Conservation (phyloP, 2,113 vertebrate species). For the Oreochromis niloticus region DNA sequence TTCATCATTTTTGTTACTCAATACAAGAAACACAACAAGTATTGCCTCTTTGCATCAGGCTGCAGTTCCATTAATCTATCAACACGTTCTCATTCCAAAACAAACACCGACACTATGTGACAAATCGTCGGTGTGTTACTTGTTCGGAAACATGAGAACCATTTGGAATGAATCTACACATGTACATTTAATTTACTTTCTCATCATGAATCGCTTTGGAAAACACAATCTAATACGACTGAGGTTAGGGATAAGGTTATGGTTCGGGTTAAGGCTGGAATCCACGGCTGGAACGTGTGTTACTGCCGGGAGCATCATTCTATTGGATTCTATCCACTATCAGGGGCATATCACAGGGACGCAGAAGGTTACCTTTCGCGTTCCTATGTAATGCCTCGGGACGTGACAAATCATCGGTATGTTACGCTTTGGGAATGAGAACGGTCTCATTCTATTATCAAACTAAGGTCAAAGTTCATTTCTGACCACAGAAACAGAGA, state of each 20-base stretch:
- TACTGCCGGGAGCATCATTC: neutral
- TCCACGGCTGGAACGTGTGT: neutral
- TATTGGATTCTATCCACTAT: neutral
- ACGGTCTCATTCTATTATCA: neutral
- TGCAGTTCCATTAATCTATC: neutral
- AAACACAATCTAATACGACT: neutral
- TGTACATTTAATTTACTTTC: neutral
- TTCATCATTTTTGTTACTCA: neutral
- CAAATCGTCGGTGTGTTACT: neutral
- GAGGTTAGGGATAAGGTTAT: neutral
- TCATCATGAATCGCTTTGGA: neutral
- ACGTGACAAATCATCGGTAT: neutral
- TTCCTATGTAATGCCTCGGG: neutral
- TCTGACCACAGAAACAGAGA: neutral
- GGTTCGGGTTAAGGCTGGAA: neutral
- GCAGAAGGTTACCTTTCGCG: neutral
- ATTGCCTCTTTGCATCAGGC: neutral
- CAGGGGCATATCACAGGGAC: accelerated
- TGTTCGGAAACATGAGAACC: neutral
- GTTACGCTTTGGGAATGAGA: neutral
- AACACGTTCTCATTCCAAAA: neutral
- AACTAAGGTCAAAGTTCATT: neutral
- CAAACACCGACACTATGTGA: neutral
- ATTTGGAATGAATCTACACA: neutral
- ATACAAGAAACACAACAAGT: neutral